A percentile compares a stretch with the other conserved stretches of the same genome.
These are phyloP conservation scores for Drosophila seclusa DNA, from an alignment of 2,888 invertebrate genomes.

Conservation along the genomic window DNA sequence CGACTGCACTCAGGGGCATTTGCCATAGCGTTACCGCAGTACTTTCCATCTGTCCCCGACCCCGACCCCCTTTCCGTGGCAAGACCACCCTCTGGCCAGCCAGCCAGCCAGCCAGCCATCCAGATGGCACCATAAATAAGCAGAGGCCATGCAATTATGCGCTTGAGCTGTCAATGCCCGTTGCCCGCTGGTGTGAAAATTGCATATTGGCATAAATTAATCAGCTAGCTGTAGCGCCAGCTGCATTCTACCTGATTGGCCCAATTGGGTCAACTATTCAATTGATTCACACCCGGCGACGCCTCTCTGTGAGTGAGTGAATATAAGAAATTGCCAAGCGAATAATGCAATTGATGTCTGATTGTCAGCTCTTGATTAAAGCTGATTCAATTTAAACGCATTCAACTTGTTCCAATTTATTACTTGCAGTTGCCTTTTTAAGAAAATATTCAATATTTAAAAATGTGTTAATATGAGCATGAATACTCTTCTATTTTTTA, in stretches of 20 bases:
- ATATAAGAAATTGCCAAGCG: slow-evolving; percentile 30
- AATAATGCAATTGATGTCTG: neutral
- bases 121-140: slow-evolving; percentile 65
- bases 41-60: slow-evolving; percentile 31
- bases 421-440: neutral
- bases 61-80: slow-evolving; percentile 3
- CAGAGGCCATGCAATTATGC: slow-evolving; percentile 67
- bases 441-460: neutral
- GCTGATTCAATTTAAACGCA: slow-evolving; percentile 16
- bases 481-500: neutral
- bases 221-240: slow-evolving; percentile 57
- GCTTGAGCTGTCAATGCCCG: slow-evolving; percentile 74
- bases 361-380: slow-evolving; percentile 20
- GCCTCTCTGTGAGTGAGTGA: slow-evolving; percentile 1
- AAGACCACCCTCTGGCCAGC: slow-evolving; percentile 2
- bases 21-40: slow-evolving; percentile 34
- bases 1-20: slow-evolving; percentile 50
- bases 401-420: neutral
- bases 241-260: slow-evolving; percentile 61
- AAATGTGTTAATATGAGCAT: neutral
- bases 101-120: slow-evolving; percentile 24
- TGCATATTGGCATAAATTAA: slow-evolving; percentile 78
- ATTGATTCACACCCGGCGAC: slow-evolving; percentile 30
- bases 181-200: slow-evolving; percentile 72
- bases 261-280: slow-evolving; percentile 48